phyloP scores from a whole-genome alignment of 2,888 invertebrate species.

The Dioctria rufipes region DNA sequence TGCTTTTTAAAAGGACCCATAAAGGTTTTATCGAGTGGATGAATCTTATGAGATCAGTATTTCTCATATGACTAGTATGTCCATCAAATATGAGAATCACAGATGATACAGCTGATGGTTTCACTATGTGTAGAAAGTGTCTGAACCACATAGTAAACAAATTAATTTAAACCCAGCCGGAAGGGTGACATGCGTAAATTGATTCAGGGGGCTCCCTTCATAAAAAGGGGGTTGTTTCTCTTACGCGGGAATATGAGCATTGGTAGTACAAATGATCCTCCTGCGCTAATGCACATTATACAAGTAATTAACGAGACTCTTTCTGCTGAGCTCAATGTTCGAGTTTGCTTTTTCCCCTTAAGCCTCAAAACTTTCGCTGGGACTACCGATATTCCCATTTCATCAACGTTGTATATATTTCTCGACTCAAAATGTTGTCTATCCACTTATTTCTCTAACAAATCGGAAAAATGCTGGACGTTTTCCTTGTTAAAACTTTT shows the following conservation, averaged over 20 bases:
- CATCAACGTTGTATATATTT: conserved; percentile 56
- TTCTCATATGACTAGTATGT: conserved; percentile 56
- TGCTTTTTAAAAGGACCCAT: conserved; percentile 58
- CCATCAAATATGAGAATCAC: conserved; percentile 57
- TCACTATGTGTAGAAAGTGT: conserved; percentile 54
- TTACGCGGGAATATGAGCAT: conserved; percentile 55
- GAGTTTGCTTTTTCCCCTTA: no score
- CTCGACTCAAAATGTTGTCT: no score
- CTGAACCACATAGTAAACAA: conserved; percentile 57
- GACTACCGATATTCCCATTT: conserved; percentile 55
- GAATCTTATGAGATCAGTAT: conserved; percentile 56
- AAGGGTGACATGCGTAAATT: conserved; percentile 55
- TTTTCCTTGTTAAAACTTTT: no score
- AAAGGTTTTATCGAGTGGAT: conserved; percentile 57
- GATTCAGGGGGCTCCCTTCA: conserved; percentile 55
- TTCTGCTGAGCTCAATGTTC: conserved; percentile 54
- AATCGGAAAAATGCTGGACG: no score
- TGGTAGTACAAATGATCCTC: conserved; percentile 51
- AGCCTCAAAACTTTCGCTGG: conserved; percentile 55
- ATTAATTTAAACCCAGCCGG: conserved; percentile 54
- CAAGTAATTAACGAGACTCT: conserved; percentile 53
- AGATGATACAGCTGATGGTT: conserved; percentile 51
- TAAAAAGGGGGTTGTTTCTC: conserved; percentile 50
- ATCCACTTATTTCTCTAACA: no score
- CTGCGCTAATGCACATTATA: conserved; percentile 55